phyloP scores from a whole-genome alignment of 2,888 invertebrate genomes.

The Xestia sexstrigata region DNA sequence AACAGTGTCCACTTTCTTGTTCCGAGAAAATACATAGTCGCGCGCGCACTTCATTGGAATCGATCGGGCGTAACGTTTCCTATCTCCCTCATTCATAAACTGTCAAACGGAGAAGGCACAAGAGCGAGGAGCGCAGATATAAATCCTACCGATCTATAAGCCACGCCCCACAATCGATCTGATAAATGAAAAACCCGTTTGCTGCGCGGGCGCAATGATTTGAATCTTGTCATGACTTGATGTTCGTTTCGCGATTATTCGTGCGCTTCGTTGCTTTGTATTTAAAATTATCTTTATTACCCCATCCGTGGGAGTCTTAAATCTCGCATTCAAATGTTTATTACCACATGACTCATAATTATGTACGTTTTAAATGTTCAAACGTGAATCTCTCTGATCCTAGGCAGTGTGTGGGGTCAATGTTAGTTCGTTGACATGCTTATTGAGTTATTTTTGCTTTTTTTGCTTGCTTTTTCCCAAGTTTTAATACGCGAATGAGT shows the following conservation, averaged over 20 bases:
- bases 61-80: conserved; percentile 80
- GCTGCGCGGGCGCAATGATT: conserved; percentile 80
- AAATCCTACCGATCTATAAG: conserved; percentile 72
- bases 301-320: conserved; percentile 83
- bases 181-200: conserved; percentile 85
- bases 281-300: conserved; percentile 88
- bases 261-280: conserved; percentile 80
- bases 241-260: conserved; percentile 78
- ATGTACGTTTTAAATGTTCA: conserved; percentile 74
- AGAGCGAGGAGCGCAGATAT: conserved; percentile 74
- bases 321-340: conserved; percentile 80
- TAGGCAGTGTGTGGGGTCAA: conserved; percentile 61
- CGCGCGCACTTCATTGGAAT: conserved; percentile 73
- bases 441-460: conserved; percentile 51
- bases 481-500: conserved; percentile 32
- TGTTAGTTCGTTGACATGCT: conserved; percentile 62
- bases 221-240: conserved; percentile 80
- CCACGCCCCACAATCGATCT: conserved; percentile 87
- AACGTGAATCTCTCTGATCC: conserved; percentile 66
- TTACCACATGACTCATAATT: conserved; percentile 80
- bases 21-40: conserved; percentile 72
- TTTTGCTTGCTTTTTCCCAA: conserved; percentile 33
- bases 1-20: conserved; percentile 65
- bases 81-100: conserved; percentile 73
- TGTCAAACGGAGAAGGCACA: conserved; percentile 16